These are phyloP conservation scores for Nettapus auritus DNA, from an alignment of 2,113 vertebrate genomes.

Conservation along the genomic window DNA sequence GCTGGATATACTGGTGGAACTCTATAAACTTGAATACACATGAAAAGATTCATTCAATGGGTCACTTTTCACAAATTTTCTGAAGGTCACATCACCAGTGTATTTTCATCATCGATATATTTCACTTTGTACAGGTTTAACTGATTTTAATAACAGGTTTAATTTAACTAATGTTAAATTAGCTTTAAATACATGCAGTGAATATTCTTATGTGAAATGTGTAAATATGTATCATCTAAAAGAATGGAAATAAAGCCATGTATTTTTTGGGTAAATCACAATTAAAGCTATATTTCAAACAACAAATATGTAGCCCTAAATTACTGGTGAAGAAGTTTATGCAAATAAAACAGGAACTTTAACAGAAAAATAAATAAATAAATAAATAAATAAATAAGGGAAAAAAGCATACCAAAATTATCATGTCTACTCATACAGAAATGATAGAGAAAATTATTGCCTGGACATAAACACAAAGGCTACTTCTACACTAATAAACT, in stretches of 20 bases:
- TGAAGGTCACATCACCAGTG: not conserved
- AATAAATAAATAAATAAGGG: rapidly evolving
- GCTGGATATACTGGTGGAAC: not conserved
- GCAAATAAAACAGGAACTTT: not conserved
- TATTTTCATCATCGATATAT: not conserved
- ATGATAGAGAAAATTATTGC: not conserved
- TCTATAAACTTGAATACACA: not conserved
- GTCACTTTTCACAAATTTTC: not conserved
- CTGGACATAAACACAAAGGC: not conserved
- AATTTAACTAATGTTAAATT: not conserved
- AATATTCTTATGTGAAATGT: not conserved
- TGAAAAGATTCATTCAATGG: not conserved
- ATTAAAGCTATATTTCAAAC: not conserved
- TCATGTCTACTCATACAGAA: not conserved
- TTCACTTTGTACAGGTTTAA: not conserved
- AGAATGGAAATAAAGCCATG: not conserved
- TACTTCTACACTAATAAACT: not conserved
- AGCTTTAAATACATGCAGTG: not conserved
- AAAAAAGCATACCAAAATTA: not conserved
- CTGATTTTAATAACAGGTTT: too few relatives aligned
- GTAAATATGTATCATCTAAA: not conserved
- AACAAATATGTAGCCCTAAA: not conserved
- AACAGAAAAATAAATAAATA: not conserved
- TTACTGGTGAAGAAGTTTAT: not conserved
- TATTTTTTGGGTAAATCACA: not conserved